Percentiles rank a stretch among this genome's conserved stretches.
Evolutionary conservation across 1,140 invertebrate species (phyloP).

Genomic region (Penaeus chinensis): DNA sequence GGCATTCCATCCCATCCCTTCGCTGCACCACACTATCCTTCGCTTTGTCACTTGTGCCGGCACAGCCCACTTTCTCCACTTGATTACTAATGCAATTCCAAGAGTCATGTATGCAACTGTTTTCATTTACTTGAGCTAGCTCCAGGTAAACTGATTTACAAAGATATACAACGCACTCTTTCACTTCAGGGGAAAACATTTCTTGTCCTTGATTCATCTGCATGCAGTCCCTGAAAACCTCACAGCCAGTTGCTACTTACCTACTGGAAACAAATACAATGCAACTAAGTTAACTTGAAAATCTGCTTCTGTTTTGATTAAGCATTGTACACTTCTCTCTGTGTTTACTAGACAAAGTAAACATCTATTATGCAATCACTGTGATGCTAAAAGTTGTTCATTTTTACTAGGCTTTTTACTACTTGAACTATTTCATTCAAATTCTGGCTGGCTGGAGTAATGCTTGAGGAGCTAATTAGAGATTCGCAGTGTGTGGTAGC

Average conservation of each 20-base stretch:
- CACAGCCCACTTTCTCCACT: constrained; percentile 48
- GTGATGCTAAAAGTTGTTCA: constrained; percentile 41
- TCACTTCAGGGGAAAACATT: constrained; percentile 41
- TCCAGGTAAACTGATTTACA: constrained; percentile 23
- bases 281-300: constrained; percentile 10
- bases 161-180: constrained; percentile 44
- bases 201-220: constrained; percentile 42
- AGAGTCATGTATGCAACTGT: constrained; percentile 3
- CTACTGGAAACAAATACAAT: constrained; percentile 36
- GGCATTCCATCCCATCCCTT: constrained; percentile 40
- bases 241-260: constrained; percentile 35
- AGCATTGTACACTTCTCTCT: no score
- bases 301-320: background rate
- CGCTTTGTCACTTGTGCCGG: constrained; percentile 34
- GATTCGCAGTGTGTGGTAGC: constrained; percentile 16
- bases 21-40: constrained; percentile 49
- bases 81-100: constrained; percentile 23
- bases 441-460: constrained; percentile 18
- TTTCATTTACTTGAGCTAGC: constrained; percentile 20
- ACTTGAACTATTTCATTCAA: constrained; percentile 40
- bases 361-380: constrained; percentile 34
- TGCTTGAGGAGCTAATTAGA: constrained; percentile 42
- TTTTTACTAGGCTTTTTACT: constrained; percentile 47
- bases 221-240: constrained; percentile 55
- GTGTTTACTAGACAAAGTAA: constrained; percentile 15